A percentile compares a stretch with the other conserved stretches of the same genome.
Evolutionary conservation across 2,888 invertebrate species (phyloP).

Genomic region (Sicus ferrugineus): DNA sequence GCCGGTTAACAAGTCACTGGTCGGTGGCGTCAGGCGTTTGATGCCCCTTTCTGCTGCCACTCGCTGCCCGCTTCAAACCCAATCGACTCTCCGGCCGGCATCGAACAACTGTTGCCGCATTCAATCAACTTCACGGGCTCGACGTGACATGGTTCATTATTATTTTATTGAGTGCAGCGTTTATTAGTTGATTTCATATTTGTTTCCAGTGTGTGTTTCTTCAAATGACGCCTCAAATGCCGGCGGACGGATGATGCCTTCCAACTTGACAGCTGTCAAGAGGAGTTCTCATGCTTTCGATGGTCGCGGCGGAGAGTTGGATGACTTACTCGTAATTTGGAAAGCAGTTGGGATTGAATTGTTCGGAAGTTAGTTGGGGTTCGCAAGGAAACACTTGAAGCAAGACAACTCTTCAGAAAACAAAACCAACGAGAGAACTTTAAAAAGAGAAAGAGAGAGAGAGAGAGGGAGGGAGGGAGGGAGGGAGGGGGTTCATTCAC

Average conservation of each 20-base stretch:
- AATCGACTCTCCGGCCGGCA: constrained; percentile 37
- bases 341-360: background rate
- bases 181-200: constrained; percentile 11
- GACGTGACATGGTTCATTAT: constrained; percentile 37
- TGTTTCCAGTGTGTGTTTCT: constrained; percentile 9
- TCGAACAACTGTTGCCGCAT: constrained; percentile 41
- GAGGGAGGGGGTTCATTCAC: no score
- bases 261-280: background rate
- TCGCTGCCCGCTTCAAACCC: no score
- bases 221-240: background rate
- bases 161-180: background rate
- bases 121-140: constrained; percentile 36
- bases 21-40: background rate
- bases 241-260: background rate
- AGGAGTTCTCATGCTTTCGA: background rate
- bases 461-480: no score
- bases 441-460: no score
- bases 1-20: background rate
- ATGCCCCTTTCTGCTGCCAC: background rate
- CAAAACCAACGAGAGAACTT: no score
- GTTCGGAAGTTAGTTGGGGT: background rate
- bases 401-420: no score
- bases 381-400: no score
- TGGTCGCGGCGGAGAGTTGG: background rate
- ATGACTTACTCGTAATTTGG: no score